A percentile compares a stretch with the other conserved stretches of the same genome.
Evolutionary conservation across 2,113 vertebrate genomes (phyloP).

Genomic region (Prolemur simus): DNA sequence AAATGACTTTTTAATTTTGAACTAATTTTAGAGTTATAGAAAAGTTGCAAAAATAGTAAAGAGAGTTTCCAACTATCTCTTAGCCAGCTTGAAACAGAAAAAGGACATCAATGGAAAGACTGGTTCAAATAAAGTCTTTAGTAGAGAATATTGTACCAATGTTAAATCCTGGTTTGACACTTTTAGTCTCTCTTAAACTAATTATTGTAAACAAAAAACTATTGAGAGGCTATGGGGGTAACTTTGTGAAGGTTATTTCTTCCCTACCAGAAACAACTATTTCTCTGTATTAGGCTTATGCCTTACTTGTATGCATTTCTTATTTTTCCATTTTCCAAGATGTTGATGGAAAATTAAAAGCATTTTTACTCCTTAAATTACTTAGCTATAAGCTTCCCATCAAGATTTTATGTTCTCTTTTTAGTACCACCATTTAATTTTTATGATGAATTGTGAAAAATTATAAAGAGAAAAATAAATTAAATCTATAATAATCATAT

Average conservation of each 20-base stretch:
- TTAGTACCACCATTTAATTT: background rate
- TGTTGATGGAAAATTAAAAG: background rate
- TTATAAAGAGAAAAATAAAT: background rate
- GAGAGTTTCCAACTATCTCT: background rate
- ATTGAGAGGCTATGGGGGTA: background rate
- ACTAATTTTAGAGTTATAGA: conserved; percentile 28
- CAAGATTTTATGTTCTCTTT: background rate
- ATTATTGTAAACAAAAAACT: background rate
- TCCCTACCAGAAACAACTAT: conserved; percentile 23
- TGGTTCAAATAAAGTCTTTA: background rate
- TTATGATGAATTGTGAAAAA: background rate
- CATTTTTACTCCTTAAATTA: background rate
- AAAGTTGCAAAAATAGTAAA: background rate
- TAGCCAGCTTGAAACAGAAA: conserved; percentile 13
- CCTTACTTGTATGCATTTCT: background rate
- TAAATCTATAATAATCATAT: background rate
- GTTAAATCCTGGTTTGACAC: background rate
- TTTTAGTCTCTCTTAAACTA: background rate
- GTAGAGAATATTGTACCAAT: background rate
- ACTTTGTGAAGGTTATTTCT: background rate
- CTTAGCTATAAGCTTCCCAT: background rate
- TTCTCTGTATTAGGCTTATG: background rate
- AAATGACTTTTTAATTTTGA: background rate
- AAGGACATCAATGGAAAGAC: background rate
- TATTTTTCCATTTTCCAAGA: background rate